A percentile compares a stretch with the other conserved stretches of the same genome.
These are phyloP conservation scores for Drosophila neoperkinsi DNA, from an alignment of 2,888 invertebrate genomes.

Conservation along the genomic window DNA sequence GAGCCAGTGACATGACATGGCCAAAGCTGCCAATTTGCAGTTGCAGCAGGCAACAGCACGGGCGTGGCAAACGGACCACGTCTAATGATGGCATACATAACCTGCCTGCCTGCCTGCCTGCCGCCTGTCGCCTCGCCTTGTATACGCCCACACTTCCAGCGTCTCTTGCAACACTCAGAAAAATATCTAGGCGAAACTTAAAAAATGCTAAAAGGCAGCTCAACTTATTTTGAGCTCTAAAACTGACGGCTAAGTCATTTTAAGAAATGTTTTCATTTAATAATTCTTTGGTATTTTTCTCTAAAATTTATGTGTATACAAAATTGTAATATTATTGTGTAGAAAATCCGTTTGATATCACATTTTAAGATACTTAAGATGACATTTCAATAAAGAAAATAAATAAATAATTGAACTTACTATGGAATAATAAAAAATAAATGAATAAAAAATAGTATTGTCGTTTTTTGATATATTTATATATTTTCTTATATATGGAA, in stretches of 20 bases:
- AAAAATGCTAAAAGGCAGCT: neutral
- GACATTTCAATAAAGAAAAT: neutral
- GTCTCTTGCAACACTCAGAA: conserved; percentile 14
- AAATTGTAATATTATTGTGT: neutral
- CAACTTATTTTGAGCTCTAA: neutral
- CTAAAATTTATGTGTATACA: neutral
- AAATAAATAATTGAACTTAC: too few species aligned
- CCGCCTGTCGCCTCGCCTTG: conserved; percentile 18
- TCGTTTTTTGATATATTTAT: neutral
- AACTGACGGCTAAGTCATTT: neutral
- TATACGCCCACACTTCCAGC: conserved; percentile 41
- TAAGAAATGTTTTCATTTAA: neutral
- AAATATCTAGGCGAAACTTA: neutral
- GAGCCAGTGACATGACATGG: conserved; percentile 69
- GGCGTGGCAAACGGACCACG: conserved; percentile 78
- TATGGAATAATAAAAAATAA: neutral
- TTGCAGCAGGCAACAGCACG: conserved; percentile 54
- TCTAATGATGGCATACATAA: conserved; percentile 80
- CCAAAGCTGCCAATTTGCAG: conserved; percentile 75
- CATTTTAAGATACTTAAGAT: neutral
- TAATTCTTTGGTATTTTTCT: neutral
- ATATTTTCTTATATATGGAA: neutral
- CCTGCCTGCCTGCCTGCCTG: conserved; percentile 37
- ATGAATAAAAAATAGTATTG: neutral
- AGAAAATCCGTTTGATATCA: neutral